These are phyloP conservation scores for Phengaris alcon DNA, from an alignment of 2,888 invertebrate genomes.

Conservation along the genomic window DNA sequence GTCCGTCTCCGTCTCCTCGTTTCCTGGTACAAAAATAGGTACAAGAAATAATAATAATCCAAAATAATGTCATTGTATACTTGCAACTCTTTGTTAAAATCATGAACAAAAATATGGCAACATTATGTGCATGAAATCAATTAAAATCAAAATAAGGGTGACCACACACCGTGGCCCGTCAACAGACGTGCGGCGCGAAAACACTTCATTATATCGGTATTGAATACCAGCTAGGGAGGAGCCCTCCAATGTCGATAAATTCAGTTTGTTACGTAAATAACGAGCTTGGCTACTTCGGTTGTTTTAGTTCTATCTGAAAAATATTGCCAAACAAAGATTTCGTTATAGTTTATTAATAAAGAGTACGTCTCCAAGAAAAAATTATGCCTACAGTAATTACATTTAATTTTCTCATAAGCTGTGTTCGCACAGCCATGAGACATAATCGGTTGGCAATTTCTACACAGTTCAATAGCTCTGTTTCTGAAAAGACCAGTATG, in stretches of 20 bases:
- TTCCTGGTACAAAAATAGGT: too few species aligned
- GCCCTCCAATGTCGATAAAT: slow-evolving; percentile 20
- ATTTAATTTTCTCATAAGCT: too few species aligned
- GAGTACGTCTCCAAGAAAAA: too few species aligned
- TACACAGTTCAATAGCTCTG: neutral
- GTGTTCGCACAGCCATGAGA: neutral
- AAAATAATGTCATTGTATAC: slow-evolving; percentile 15
- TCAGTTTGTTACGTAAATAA: neutral
- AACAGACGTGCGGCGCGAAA: slow-evolving; percentile 59
- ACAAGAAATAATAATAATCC: neutral
- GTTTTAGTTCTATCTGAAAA: too few species aligned
- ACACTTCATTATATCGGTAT: slow-evolving; percentile 72
- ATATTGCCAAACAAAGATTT: too few species aligned
- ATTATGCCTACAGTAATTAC: too few species aligned
- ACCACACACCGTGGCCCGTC: slow-evolving; percentile 44
- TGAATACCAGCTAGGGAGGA: slow-evolving; percentile 54
- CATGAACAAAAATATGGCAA: slow-evolving; percentile 25
- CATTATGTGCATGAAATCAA: slow-evolving; percentile 30
- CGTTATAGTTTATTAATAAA: neutral
- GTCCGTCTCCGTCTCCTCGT: too few species aligned
- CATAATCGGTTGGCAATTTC: neutral
- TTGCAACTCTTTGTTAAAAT: slow-evolving; percentile 14
- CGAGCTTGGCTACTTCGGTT: too few species aligned
- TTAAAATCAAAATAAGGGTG: slow-evolving; percentile 42
- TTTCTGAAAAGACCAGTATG: too few species aligned